Percentiles rank a stretch among this genome's conserved stretches.
Conservation (phyloP, 1,140 invertebrate genomes). For the Drosophila willistoni region DNA sequence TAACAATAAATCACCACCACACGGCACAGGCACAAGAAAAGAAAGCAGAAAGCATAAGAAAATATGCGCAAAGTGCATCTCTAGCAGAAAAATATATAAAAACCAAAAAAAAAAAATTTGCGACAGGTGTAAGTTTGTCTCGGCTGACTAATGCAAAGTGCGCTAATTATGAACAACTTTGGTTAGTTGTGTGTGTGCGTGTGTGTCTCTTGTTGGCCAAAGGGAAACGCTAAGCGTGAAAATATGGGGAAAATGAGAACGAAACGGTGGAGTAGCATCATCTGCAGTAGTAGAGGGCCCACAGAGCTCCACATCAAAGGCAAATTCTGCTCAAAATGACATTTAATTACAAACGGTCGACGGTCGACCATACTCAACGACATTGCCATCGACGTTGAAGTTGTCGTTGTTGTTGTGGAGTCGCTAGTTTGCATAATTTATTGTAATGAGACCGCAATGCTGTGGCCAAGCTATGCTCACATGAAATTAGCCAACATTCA, state of each 20-base stretch:
- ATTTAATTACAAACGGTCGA: slow-evolving; percentile 63
- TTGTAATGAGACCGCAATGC: slow-evolving; percentile 69
- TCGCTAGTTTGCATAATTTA: slow-evolving; percentile 71
- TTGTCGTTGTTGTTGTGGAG: slow-evolving; percentile 33
- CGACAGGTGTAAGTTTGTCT: slow-evolving; percentile 54
- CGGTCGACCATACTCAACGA: slow-evolving; percentile 1
- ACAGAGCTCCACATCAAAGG: slow-evolving; percentile 53
- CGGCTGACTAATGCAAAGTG: slow-evolving; percentile 61
- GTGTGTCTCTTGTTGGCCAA: slow-evolving; percentile 9
- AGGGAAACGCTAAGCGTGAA: slow-evolving; percentile 18
- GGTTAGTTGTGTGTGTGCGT: slow-evolving; percentile 19
- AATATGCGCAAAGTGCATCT: slow-evolving; percentile 36
- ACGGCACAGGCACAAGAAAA: slow-evolving; percentile 15
- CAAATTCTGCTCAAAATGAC: slow-evolving; percentile 61
- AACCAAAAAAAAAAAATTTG: slow-evolving; percentile 10
- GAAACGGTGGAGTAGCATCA: not conserved
- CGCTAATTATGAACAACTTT: slow-evolving; percentile 72
- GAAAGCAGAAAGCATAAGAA: slow-evolving; percentile 41
- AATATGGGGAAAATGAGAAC: slow-evolving; percentile 16
- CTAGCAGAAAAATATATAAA: slow-evolving; percentile 1
- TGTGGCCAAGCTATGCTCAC: slow-evolving; percentile 11
- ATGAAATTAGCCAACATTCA: too few relatives aligned
- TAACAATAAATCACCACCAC: slow-evolving; percentile 58
- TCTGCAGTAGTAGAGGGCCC: slow-evolving; percentile 7
- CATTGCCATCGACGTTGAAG: slow-evolving; percentile 16